Conservation (phyloP, 1,140 invertebrate genomes). For the Zaprionus ghesquierei region DNA sequence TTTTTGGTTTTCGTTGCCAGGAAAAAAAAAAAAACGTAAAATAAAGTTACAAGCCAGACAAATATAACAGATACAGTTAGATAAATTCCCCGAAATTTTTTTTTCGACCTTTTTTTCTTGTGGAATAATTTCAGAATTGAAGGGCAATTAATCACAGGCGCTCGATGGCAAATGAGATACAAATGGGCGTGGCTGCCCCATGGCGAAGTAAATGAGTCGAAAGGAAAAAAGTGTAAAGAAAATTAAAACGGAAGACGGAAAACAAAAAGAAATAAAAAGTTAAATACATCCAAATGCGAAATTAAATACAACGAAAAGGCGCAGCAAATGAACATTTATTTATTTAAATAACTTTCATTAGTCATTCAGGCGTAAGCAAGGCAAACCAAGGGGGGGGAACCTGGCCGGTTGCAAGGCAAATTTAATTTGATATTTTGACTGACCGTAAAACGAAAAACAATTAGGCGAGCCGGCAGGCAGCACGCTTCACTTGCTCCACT, state of each 20-base stretch:
- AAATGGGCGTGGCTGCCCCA: slow-evolving; percentile 65
- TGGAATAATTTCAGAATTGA: slow-evolving; percentile 70
- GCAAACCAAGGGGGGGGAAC: not conserved
- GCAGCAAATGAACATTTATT: slow-evolving; percentile 76
- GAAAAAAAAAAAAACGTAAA: slow-evolving; percentile 17
- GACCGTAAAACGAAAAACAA: slow-evolving; percentile 69
- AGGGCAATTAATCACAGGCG: slow-evolving; percentile 76
- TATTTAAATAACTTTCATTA: slow-evolving; percentile 78
- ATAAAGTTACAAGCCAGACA: slow-evolving; percentile 66
- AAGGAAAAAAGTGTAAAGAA: not conserved
- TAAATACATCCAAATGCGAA: slow-evolving; percentile 49
- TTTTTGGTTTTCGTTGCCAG: slow-evolving; percentile 51
- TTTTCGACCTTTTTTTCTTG: slow-evolving; percentile 29
- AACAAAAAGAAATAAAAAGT: slow-evolving; percentile 46
- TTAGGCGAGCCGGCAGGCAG: slow-evolving; percentile 44
- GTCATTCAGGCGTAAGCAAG: slow-evolving; percentile 34
- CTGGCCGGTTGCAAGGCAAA: slow-evolving; percentile 12
- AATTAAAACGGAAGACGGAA: slow-evolving; percentile 2
- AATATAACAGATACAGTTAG: slow-evolving; percentile 61
- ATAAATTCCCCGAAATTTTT: slow-evolving; percentile 34
- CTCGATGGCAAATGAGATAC: slow-evolving; percentile 74
- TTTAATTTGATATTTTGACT: slow-evolving; percentile 64
- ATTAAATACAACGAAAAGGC: slow-evolving; percentile 59
- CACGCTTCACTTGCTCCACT: slow-evolving; percentile 13
- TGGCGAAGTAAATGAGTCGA: slow-evolving; percentile 36